Evolutionary conservation across 2,113 vertebrate genomes (phyloP), one percentile per base, ranked within the genome.

Genomic region (Cygnus buccinator): DNA sequence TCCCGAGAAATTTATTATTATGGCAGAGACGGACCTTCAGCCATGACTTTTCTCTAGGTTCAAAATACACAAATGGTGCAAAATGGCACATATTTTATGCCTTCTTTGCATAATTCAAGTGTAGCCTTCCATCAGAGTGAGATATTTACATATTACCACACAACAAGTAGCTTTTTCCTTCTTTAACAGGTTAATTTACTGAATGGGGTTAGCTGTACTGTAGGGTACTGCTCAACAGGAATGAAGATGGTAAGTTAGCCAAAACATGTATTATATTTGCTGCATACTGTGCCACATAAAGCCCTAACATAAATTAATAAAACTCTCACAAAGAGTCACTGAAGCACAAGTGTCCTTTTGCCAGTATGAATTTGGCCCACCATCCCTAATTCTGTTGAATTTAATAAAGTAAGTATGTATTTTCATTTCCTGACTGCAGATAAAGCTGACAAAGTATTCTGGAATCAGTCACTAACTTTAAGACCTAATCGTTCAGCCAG

Each of bases 341-440:
- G 86, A 93, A 88, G 67, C 33, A 75, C 55, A 62, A 86, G 35
- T 2, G 11, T 77, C 85, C 50, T 81, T 93, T 73, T 91, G 85
- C 72, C 77, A 73, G 68, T 87, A 50, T 89, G 81, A 79, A 86
- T 71, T 71, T 91, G 91, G 95, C 76, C 89, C 87, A 89, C 22
- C 55, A 80, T 54, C 29, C 55, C 68, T 43, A 89, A 67, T 61
- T 87, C 80, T 63, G 74, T 39, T 89, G 55, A 95, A 87, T 87
- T 81, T 87, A 85, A 44, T 91, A 93, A 84, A 65, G 91, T 74
- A 93, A 90, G 81, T 65, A 71, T 31, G 68, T 80, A 46, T 89
- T 81, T 94, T 89, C 66, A 95, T 78, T 94, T 95, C 93, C 90
- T 94, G 87, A 74, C 73, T 87, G 70, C 54, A 94, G 87, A 93